Evolutionary conservation across 2,113 vertebrate genomes (phyloP).

Genomic region (Psammodynastes pulverulentus): DNA sequence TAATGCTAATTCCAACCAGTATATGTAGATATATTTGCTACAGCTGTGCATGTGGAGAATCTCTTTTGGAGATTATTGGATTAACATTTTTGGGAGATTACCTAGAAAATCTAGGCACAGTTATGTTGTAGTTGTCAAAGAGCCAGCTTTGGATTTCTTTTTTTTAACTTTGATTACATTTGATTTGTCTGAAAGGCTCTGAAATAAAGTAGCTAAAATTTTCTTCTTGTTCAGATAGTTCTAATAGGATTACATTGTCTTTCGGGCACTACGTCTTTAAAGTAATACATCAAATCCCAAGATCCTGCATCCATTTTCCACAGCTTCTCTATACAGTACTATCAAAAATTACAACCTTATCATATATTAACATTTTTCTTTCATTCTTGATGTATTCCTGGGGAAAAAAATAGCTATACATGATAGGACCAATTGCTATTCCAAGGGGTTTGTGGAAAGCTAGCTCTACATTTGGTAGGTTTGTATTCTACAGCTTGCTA

Average conservation of each 20-base stretch:
- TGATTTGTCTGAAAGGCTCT: slow-evolving; percentile 21
- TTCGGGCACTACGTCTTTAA: slow-evolving; percentile 16
- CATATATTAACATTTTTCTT: slow-evolving; percentile 40
- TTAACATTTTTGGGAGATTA: slow-evolving; percentile 27
- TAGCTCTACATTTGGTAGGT: slow-evolving; percentile 21
- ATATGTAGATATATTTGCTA: slow-evolving; percentile 27
- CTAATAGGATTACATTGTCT: slow-evolving; percentile 32
- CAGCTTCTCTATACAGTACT: slow-evolving; percentile 38
- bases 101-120: slow-evolving; percentile 34
- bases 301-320: slow-evolving; percentile 25
- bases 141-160: neutral
- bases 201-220: slow-evolving; percentile 12
- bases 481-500: slow-evolving; percentile 35
- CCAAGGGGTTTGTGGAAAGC: slow-evolving; percentile 49
- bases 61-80: slow-evolving; percentile 39
- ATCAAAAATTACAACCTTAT: slow-evolving; percentile 55
- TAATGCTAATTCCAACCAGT: slow-evolving; percentile 39
- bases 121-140: neutral
- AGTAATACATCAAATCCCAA: neutral
- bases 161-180: slow-evolving; percentile 35
- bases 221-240: slow-evolving; percentile 44
- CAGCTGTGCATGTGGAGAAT: slow-evolving; percentile 21
- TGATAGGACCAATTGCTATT: slow-evolving; percentile 52
- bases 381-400: slow-evolving; percentile 31
- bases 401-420: slow-evolving; percentile 61